These are phyloP conservation scores for Platerodrilus igneus DNA, from an alignment of 2,888 invertebrate species.

Conservation along the genomic window DNA sequence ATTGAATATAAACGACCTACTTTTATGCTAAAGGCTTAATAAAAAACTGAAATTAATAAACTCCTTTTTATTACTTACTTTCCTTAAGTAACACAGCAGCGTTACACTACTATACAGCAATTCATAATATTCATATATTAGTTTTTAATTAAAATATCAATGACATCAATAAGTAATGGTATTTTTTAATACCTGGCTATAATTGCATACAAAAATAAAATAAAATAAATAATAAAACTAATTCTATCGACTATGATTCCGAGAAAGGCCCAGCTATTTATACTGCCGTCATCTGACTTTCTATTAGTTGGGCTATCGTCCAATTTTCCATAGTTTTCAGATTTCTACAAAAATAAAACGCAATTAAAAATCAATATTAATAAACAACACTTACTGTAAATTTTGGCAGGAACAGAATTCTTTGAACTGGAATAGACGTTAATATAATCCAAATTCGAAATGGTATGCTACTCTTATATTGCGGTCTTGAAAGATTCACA, in stretches of 20 bases:
- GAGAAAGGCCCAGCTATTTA: constrained; percentile 39
- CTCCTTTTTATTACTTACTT: too few relatives aligned
- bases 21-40: too few relatives aligned
- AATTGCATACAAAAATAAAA: constrained; percentile 29
- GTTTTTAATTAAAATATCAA: too few relatives aligned
- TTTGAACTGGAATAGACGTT: constrained; percentile 32
- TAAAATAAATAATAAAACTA: constrained; percentile 34
- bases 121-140: too few relatives aligned
- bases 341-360: constrained; percentile 30
- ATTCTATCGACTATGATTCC: constrained; percentile 40
- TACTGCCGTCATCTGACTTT: constrained; percentile 29
- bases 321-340: constrained; percentile 37
- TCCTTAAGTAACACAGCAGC: too few relatives aligned
- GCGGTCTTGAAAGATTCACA: constrained; percentile 38
- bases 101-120: too few relatives aligned
- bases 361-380: neutral
- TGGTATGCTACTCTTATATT: constrained; percentile 34
- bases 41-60: too few relatives aligned
- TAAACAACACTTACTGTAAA: constrained; percentile 32
- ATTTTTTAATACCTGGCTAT: constrained; percentile 18
- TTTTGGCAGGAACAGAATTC: constrained; percentile 37
- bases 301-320: constrained; percentile 12
- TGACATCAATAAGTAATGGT: too few relatives aligned
- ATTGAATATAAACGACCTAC: too few relatives aligned
- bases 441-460: constrained; percentile 35